phyloP scores from a whole-genome alignment of 1,140 invertebrate species.

The Hestina assimilis region DNA sequence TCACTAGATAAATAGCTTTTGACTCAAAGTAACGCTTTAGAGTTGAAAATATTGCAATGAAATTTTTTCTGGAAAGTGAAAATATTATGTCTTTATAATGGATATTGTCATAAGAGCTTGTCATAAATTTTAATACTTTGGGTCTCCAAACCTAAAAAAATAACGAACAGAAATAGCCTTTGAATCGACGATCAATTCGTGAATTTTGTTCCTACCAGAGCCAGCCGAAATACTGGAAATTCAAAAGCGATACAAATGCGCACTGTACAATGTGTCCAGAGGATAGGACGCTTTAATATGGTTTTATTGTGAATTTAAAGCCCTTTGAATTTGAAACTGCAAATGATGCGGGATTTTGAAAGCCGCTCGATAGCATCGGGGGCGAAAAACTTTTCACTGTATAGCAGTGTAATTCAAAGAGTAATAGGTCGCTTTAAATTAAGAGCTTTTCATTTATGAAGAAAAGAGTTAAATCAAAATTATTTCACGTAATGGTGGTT shows the following conservation, averaged over 20 bases:
- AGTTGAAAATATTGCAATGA: neutral
- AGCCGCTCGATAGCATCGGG: constrained; percentile 18
- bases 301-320: constrained; percentile 28
- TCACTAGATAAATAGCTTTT: neutral
- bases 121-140: too few relatives aligned
- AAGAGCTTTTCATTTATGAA: constrained; percentile 20
- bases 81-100: too few relatives aligned
- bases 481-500: neutral
- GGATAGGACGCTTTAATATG: constrained; percentile 15
- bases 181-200: neutral
- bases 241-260: neutral
- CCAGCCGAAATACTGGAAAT: neutral
- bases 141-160: too few relatives aligned
- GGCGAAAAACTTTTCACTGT: constrained; percentile 14
- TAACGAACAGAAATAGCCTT: too few relatives aligned
- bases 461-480: constrained; percentile 13
- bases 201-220: neutral
- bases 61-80: too few relatives aligned
- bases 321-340: constrained; percentile 29
- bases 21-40: neutral
- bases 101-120: too few relatives aligned
- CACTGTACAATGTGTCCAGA: neutral
- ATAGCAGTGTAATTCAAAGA: constrained; percentile 12
- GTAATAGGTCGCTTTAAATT: constrained; percentile 21
- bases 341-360: constrained; percentile 28